phyloP scores from a whole-genome alignment of 2,113 vertebrate genomes.

The Colistium nudipinnis region DNA sequence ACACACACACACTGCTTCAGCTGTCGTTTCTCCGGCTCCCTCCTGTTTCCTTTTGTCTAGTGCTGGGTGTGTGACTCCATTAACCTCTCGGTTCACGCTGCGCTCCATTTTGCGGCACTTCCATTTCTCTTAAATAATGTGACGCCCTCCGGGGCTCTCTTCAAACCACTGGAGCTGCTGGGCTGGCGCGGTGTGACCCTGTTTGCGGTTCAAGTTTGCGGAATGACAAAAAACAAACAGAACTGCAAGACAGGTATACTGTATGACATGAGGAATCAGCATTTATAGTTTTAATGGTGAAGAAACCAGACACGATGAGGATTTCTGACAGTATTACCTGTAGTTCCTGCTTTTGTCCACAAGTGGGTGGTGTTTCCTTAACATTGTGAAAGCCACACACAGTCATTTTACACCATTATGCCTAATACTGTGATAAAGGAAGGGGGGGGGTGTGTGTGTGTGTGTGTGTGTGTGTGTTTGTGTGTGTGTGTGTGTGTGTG shows the following conservation, averaged over 20 bases:
- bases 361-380: constrained; percentile 50
- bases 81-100: constrained; percentile 9
- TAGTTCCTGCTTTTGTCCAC: constrained; percentile 68
- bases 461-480: constrained; percentile 4
- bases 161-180: constrained; percentile 13
- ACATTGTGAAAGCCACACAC: constrained; percentile 31
- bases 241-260: constrained; percentile 32
- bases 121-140: constrained; percentile 16
- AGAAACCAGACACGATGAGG: constrained; percentile 37
- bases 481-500: constrained; percentile 11
- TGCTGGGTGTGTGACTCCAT: constrained; percentile 53
- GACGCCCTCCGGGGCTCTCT: constrained; percentile 2
- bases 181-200: constrained; percentile 22
- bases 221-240: constrained; percentile 26
- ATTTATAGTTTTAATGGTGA: constrained; percentile 39
- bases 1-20: constrained; percentile 14
- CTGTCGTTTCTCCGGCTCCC: background rate
- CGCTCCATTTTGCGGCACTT: constrained; percentile 23
- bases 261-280: constrained; percentile 41
- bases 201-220: constrained; percentile 38
- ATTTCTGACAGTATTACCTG: constrained; percentile 45
- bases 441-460: constrained; percentile 3
- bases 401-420: constrained; percentile 64
- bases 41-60: constrained; percentile 19
- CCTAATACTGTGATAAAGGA: constrained; percentile 60